Conservation (phyloP, 2,797 vertebrate species). For the Astyanax mexicanus region DNA sequence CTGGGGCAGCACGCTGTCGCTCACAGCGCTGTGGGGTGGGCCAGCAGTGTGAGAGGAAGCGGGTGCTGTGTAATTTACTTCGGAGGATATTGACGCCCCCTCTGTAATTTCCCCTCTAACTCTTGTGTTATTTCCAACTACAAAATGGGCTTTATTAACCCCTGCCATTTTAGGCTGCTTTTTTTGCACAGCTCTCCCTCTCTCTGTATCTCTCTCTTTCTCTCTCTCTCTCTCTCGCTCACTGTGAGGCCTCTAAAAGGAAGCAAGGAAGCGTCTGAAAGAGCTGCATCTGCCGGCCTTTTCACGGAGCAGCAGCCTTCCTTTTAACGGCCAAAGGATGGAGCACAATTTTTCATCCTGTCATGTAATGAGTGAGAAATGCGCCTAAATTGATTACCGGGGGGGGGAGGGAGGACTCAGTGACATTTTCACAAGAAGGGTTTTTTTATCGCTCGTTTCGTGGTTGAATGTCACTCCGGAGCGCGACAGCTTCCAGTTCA, state of each 20-base stretch:
- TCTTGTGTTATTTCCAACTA: constrained; percentile 69
- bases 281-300: constrained; percentile 60
- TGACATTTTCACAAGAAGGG: constrained; percentile 63
- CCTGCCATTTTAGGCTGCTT: constrained; percentile 59
- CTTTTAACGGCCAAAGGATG: constrained; percentile 65
- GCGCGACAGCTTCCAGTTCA: constrained; percentile 46
- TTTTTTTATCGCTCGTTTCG: constrained; percentile 47
- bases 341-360: constrained; percentile 70
- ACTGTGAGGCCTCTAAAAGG: constrained; percentile 37
- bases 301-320: constrained; percentile 61
- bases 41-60: constrained; percentile 65
- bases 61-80: constrained; percentile 77
- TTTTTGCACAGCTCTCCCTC: constrained; percentile 30
- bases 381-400: constrained; percentile 66
- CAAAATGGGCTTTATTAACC: constrained; percentile 65
- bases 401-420: constrained; percentile 51
- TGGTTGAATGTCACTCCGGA: constrained; percentile 63
- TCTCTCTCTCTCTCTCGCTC: constrained; percentile 22
- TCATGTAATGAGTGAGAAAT: constrained; percentile 71
- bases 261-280: constrained; percentile 46
- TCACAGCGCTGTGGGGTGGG: constrained; percentile 74
- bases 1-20: constrained; percentile 71
- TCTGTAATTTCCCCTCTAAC: constrained; percentile 77
- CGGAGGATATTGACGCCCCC: constrained; percentile 73
- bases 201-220: constrained; percentile 21